Evolutionary conservation across 64 coral and sea anemone genomes (phyloP), one percentile per base, ranked within the genome.

Genomic region (Catalaphyllia jardinei): DNA sequence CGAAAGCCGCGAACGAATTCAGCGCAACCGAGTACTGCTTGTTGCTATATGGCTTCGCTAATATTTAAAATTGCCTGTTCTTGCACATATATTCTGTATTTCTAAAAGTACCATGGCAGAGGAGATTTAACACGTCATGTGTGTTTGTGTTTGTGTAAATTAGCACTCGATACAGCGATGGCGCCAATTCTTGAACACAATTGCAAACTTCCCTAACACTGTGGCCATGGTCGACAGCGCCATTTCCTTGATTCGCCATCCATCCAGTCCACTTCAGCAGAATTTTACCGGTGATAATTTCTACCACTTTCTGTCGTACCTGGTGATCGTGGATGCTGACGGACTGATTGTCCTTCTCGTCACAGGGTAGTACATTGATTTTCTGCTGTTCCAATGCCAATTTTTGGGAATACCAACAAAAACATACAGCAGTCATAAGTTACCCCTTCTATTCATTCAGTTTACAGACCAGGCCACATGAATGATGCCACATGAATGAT

Each of bases 261-360:
- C 71, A 29, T 72, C 42, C 46, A 22, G 86, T 29, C 19, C 18
- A 27, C 22, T 60, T 42, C 46, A 86, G 86, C 86, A 5, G 86
- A 87, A 60, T 62, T 87, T 87, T 87, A 87, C 72, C 12, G 87
- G 74, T 18, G 87, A 78, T 63, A 88, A 88, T 67, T 59, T n/a
- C 8, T 57, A 27, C 71, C 87, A 88, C 39, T 75, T 88, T 76
- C 77, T 88, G 72, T 88, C 86, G 12, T 60, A 72, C 13, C 86
- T 64, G 60, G 29, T 88, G 10, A 35, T 88, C 62, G 39, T 88
- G 59, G 83, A 86, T 51, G 20, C 35, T 49, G 59, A 63, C 18
- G 7, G 33, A 35, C 33, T 35, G 33, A 35, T 35, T 35, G 33
- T 35, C 33, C 33, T 35, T 35, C 33, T 35, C 33, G 33, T 35